Percentiles rank a stretch among this genome's conserved stretches.
phyloP scores from a whole-genome alignment of 2,113 vertebrate genomes.

The Lethenteron camtschaticum region DNA sequence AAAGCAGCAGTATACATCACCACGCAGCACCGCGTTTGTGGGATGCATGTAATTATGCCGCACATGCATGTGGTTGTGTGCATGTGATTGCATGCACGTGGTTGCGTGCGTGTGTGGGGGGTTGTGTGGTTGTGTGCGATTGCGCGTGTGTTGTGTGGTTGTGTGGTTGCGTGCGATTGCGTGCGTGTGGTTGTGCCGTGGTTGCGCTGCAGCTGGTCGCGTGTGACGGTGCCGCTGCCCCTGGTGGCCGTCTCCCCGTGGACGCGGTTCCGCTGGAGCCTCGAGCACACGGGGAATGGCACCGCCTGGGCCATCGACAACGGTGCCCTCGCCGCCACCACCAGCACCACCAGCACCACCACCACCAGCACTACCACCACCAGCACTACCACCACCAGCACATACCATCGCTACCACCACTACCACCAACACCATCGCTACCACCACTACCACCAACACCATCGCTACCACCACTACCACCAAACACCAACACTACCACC shows the following conservation, averaged over 20 bases:
- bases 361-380: neutral
- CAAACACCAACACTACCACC: too few species aligned
- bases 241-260: conserved; percentile 60
- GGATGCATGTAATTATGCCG: too few species aligned
- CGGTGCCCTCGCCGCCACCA: conserved; percentile 20
- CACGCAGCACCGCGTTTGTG: too few species aligned
- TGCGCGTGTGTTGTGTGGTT: neutral
- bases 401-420: neutral
- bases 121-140: neutral
- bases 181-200: neutral
- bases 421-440: neutral
- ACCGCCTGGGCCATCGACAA: conserved; percentile 98
- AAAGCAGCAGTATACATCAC: too few species aligned
- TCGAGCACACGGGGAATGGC: conserved; percentile 42
- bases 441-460: too few species aligned
- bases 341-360: neutral
- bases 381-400: neutral
- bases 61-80: neutral
- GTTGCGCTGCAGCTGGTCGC: conserved; percentile 48
- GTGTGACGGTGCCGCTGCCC: conserved; percentile 73
- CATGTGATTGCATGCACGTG: neutral
- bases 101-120: neutral
- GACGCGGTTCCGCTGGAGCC: conserved; percentile 79
- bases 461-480: too few species aligned
- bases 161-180: neutral